A percentile compares a stretch with the other conserved stretches of the same genome.
These are phyloP conservation scores for Zenarchopterus dispar DNA, from an alignment of 2,797 vertebrate genomes.

Conservation along the genomic window DNA sequence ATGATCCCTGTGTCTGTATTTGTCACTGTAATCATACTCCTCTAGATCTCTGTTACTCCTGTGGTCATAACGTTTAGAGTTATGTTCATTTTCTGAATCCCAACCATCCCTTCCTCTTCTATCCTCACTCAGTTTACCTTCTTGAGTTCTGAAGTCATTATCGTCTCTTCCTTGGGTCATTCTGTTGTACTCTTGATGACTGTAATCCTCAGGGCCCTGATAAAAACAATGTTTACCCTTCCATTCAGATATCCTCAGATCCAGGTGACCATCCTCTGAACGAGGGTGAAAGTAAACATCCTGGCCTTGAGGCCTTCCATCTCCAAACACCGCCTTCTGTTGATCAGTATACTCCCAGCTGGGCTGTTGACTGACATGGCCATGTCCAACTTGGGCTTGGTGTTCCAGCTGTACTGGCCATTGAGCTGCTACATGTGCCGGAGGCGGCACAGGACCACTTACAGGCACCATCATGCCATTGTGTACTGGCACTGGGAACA, in stretches of 20 bases:
- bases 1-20: slow-evolving; percentile 48
- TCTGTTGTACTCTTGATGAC: slow-evolving; percentile 53
- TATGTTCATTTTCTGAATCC: slow-evolving; percentile 44
- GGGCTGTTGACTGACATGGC: slow-evolving; percentile 49
- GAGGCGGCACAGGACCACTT: slow-evolving; percentile 37
- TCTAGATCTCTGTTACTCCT: slow-evolving; percentile 50
- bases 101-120: slow-evolving; percentile 54
- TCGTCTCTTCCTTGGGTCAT: slow-evolving; percentile 52
- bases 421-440: slow-evolving; percentile 44
- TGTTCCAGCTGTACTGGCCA: slow-evolving; percentile 68
- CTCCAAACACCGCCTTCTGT: slow-evolving; percentile 53
- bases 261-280: slow-evolving; percentile 77
- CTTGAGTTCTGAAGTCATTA: slow-evolving; percentile 51
- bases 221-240: slow-evolving; percentile 81
- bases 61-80: slow-evolving; percentile 40
- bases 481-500: slow-evolving; percentile 52
- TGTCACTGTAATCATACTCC: slow-evolving; percentile 52
- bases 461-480: slow-evolving; percentile 62
- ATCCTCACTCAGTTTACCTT: slow-evolving; percentile 49
- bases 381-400: slow-evolving; percentile 59
- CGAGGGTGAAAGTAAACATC: slow-evolving; percentile 79
- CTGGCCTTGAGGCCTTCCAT: slow-evolving; percentile 50
- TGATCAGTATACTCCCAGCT: slow-evolving; percentile 71
- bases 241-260: slow-evolving; percentile 76
- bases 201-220: slow-evolving; percentile 74